phyloP scores from a whole-genome alignment of 2,888 invertebrate genomes.

The Orchestes rusci region DNA sequence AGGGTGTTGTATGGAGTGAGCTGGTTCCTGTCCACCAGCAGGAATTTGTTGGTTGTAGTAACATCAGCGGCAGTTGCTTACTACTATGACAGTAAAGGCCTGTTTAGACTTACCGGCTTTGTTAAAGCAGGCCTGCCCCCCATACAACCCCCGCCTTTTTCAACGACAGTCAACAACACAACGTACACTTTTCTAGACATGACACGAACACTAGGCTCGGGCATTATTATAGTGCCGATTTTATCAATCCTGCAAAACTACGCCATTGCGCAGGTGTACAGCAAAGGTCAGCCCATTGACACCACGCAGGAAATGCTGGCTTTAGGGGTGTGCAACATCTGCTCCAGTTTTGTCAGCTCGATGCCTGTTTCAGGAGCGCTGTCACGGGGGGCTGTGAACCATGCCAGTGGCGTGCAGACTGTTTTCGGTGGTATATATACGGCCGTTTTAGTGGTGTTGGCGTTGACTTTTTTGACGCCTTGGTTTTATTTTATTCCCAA shows the following conservation, averaged over 20 bases:
- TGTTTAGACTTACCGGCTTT: constrained; percentile 48
- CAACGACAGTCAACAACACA: constrained; percentile 50
- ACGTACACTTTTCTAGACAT: constrained; percentile 52
- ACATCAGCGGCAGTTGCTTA: constrained; percentile 60
- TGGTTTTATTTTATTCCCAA: constrained; percentile 59
- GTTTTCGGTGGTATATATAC: constrained; percentile 61
- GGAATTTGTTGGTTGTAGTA: constrained; percentile 71
- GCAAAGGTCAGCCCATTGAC: constrained; percentile 53
- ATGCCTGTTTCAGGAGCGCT: constrained; percentile 60
- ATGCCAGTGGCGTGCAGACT: constrained; percentile 62
- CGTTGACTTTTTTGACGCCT: constrained; percentile 57
- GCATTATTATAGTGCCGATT: constrained; percentile 59
- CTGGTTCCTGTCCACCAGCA: constrained; percentile 66
- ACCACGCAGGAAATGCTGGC: constrained; percentile 68
- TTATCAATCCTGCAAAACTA: constrained; percentile 63
- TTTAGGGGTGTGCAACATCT: constrained; percentile 56
- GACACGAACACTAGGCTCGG: constrained; percentile 55
- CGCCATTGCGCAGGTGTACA: constrained; percentile 64
- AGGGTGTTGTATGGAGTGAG: constrained; percentile 57
- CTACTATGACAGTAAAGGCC: constrained; percentile 47
- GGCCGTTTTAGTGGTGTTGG: constrained; percentile 48
- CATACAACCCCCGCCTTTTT: constrained; percentile 59
- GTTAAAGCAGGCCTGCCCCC: constrained; percentile 65
- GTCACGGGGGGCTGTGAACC: constrained; percentile 61
- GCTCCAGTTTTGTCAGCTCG: constrained; percentile 60